Base-by-base conservation (phyloP, 2,888 invertebrate genomes). In the Ferdinandea cuprea region DNA sequence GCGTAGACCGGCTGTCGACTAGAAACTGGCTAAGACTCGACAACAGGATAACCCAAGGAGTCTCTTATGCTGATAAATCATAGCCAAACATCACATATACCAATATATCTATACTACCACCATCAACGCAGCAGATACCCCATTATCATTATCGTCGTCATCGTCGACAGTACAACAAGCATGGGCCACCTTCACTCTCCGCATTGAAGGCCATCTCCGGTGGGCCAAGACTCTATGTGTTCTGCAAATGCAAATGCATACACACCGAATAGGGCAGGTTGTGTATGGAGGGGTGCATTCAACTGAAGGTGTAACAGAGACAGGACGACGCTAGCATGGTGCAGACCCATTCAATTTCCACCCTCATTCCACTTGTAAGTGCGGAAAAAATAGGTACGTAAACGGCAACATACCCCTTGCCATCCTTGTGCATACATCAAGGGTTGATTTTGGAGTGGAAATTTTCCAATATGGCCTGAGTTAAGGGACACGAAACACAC, bases 11-110 rank as follows among this genome's bases (percentile, higher is more conserved):
- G 88, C 89, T 89, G 89, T 88, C 89, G 88, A 87, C 87, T 88
- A 87, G 87, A 87, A 87, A 89, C 89, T 89, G 89, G 88, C 88
- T 88, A 87, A 88, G 88, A 87, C 87, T 88, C 87, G 86, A 86
- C 83, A 86, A 85, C 89, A 89, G 89, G 89, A 89, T 88, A 88
- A 88, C 87, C 89, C 89, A 89, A 88, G 89, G 89, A 89, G 89
- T 89, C 89, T 83, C 72, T 83, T 89, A 88, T 79, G 85, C 30
- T 69, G 84, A 78, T 84, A 84, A 78, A 74, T 79, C 69, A 69
- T 78, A 68, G 66, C 17, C 46, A 42, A 52, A 56, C 48, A 46
- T 32, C 52, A 56, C 77, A 44, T 66, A 83, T 21, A 59, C 54
- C 15, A 48, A 48, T 32, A 6, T 37, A 32, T 52, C 40, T 35